Evolutionary conservation across 2,888 invertebrate genomes (phyloP).

Genomic region (Loripinus fragilis): DNA sequence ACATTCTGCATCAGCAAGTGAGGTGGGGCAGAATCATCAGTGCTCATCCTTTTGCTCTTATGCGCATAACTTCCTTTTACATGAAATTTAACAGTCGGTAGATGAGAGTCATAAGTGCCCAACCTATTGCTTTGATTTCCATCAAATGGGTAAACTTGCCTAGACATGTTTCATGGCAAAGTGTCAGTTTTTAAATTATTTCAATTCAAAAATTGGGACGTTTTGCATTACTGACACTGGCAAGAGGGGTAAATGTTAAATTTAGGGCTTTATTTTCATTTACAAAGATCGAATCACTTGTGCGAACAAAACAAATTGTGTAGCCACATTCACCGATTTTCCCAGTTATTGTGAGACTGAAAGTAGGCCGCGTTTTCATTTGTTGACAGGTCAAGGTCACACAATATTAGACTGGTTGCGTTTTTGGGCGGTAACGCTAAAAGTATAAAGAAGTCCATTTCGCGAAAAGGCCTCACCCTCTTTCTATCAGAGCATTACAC

Average conservation of each 20-base stretch:
- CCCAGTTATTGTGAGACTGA: neutral
- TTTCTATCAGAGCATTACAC: too few relatives aligned
- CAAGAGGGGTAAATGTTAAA: too few relatives aligned
- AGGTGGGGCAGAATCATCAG: conserved; percentile 62
- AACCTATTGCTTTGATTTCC: neutral
- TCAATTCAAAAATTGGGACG: too few relatives aligned
- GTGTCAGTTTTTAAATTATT: conserved; percentile 2
- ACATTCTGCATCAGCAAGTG: conserved; percentile 72
- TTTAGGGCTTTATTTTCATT: too few relatives aligned
- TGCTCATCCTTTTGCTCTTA: conserved; percentile 49
- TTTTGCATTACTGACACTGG: too few relatives aligned
- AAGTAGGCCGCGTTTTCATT: conserved; percentile 27
- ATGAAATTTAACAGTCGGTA: neutral
- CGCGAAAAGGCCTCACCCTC: too few relatives aligned
- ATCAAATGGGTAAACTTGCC: neutral
- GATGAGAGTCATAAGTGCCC: neutral
- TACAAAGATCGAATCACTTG: too few relatives aligned
- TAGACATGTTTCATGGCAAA: conserved; percentile 12
- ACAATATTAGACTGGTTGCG: conserved; percentile 12
- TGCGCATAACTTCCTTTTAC: conserved; percentile 16
- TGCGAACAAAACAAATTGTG: too few relatives aligned
- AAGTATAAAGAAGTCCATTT: too few relatives aligned
- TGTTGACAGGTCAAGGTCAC: conserved; percentile 25
- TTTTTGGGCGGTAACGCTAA: too few relatives aligned
- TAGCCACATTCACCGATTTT: too few relatives aligned